Evolutionary conservation across 2,888 invertebrate species (phyloP), one percentile per base, ranked within the genome.

Genomic region (Dasysyrphus tricinctus): DNA sequence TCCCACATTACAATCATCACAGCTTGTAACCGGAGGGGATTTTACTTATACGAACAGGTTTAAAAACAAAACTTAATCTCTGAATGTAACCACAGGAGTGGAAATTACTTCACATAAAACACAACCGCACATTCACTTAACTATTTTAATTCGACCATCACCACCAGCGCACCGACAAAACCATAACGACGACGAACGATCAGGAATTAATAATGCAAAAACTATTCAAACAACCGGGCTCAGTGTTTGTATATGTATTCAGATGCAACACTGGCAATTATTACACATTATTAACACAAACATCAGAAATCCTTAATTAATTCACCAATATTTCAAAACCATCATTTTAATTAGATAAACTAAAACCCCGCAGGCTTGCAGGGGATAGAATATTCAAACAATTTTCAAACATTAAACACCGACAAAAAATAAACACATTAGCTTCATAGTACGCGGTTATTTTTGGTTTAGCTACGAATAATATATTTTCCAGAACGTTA

Each of bases 171-270:
- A 12, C 57, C 61, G 67, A 32, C 54, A 44, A 54, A 69, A 79
- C 54, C 69, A n/a, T n/a, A 39, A 72, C 44, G 11, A 74, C 61
- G 54, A 63, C 61, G 29, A 76, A 81, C 56, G 61, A 77, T 59
- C 47, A 75, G 32, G 39, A 76, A 81, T 77, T 59, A 80, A 70
- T 76, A 70, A 80, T 80, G 76, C 54, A 69, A 54, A 76, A 76
- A 47, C 29, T 39, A 34, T 42, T 42, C 42, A 74, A 61, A 79
- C 39, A 49, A 49, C 19, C 54, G 6, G 3, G n/a, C 9, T 39
- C 7, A 69, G 16, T 69, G 24, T 42, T 11, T 61, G 7, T 57
- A 32, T 44, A 24, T 24, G 3, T n/a, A 39, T 56, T 57, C 12
- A 67, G 72, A 77, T 67, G 51, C 16, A 69, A 69, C 44, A 32